phyloP scores from a whole-genome alignment of 2,113 vertebrate genomes.

The Acrocephalus kingi region DNA sequence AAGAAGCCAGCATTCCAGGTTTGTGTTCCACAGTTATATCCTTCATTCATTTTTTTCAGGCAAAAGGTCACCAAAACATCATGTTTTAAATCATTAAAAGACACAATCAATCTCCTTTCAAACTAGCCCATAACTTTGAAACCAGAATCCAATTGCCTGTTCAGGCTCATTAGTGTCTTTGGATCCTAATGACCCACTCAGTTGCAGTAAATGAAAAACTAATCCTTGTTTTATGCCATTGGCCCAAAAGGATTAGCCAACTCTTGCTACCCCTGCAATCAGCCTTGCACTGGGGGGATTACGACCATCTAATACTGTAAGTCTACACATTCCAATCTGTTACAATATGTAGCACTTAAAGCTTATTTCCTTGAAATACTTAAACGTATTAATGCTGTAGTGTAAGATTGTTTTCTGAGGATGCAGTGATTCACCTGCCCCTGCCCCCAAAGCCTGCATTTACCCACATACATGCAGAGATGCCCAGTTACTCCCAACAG shows the following conservation, averaged over 20 bases:
- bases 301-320: conserved; percentile 63
- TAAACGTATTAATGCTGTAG: conserved; percentile 39
- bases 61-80: conserved; percentile 2
- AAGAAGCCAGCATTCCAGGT: conserved; percentile 49
- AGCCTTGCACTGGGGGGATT: conserved; percentile 47
- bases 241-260: conserved; percentile 66
- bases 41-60: conserved; percentile 9
- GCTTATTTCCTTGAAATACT: conserved; percentile 59
- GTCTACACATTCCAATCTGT: conserved; percentile 69
- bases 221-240: conserved; percentile 72
- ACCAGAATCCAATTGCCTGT: conserved; percentile 63
- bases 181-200: conserved; percentile 68
- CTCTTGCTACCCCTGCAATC: conserved; percentile 61
- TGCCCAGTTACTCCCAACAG: neutral
- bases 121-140: conserved; percentile 42
- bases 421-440: neutral
- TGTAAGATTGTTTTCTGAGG: conserved; percentile 22
- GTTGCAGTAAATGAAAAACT: conserved; percentile 70
- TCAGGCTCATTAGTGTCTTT: conserved; percentile 70
- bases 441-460: neutral
- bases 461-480: neutral
- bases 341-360: conserved; percentile 64
- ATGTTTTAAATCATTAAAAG: conserved; percentile 39
- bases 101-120: conserved; percentile 18
- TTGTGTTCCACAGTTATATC: neutral